A percentile compares a stretch with the other conserved stretches of the same genome.
Evolutionary conservation across 2,888 invertebrate genomes (phyloP).

Genomic region (Drosophila paranaensis): DNA sequence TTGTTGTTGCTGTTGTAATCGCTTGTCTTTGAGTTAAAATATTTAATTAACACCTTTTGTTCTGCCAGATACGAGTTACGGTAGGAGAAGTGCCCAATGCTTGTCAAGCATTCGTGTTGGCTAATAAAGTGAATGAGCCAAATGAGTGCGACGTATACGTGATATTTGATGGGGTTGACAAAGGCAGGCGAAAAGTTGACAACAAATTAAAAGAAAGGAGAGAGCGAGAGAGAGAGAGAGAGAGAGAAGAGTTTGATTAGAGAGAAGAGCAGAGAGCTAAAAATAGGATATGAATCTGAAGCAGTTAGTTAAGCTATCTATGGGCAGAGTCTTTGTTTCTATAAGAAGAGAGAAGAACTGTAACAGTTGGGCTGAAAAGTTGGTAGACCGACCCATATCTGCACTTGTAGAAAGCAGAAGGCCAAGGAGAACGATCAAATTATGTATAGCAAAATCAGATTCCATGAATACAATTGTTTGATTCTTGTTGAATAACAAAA

Average conservation of each 20-base stretch:
- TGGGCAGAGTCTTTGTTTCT: too few relatives aligned
- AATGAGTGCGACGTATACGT: conserved; percentile 16
- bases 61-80: background rate
- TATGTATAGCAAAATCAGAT: too few relatives aligned
- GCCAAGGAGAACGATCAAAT: too few relatives aligned
- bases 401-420: too few relatives aligned
- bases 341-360: too few relatives aligned
- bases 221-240: background rate
- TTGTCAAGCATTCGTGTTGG: conserved; percentile 4
- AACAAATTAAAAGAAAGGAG: background rate
- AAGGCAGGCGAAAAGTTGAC: background rate
- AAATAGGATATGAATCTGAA: background rate
- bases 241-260: background rate
- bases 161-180: conserved; percentile 31
- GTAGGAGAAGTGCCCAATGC: background rate
- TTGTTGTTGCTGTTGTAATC: conserved; percentile 45
- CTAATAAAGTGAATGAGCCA: conserved; percentile 11
- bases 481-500: too few relatives aligned
- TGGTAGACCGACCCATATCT: too few relatives aligned
- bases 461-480: too few relatives aligned
- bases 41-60: conserved; percentile 71
- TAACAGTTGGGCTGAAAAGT: too few relatives aligned
- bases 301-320: background rate
- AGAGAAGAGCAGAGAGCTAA: background rate
- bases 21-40: conserved; percentile 66